A percentile compares a stretch with the other conserved stretches of the same genome.
phyloP scores from a whole-genome alignment of 1,140 invertebrate species.

The Acyrthosiphon pisum region DNA sequence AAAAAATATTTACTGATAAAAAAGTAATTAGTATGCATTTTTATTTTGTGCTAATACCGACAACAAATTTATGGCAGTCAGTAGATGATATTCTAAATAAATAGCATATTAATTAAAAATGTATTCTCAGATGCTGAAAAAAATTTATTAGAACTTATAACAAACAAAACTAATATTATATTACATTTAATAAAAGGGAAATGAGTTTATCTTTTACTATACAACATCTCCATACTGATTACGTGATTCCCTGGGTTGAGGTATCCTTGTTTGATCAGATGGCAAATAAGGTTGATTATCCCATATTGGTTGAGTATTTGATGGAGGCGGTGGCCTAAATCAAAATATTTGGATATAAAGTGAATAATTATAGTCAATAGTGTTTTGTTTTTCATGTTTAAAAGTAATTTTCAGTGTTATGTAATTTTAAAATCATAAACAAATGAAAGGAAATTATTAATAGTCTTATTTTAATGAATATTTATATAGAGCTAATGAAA shows the following conservation, averaged over 20 bases:
- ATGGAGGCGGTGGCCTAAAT: slow-evolving; percentile 30
- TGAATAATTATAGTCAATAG: neutral
- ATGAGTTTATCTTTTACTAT: neutral
- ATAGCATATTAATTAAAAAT: neutral
- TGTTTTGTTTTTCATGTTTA: neutral
- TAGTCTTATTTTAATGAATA: no score
- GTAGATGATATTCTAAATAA: neutral
- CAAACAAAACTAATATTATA: slow-evolving; percentile 39
- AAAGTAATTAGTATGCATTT: neutral
- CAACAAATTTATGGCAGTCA: neutral
- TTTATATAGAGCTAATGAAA: no score
- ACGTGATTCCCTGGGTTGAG: neutral
- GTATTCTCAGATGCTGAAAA: neutral
- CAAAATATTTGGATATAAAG: neutral
- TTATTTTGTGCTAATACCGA: neutral
- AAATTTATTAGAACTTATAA: slow-evolving; percentile 1
- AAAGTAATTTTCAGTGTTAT: neutral
- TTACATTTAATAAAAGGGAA: neutral
- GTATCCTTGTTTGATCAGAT: neutral
- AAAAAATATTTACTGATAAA: no score
- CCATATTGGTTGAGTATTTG: slow-evolving; percentile 40
- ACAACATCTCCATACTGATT: slow-evolving; percentile 52
- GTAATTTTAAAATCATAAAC: neutral
- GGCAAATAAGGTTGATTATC: slow-evolving; percentile 13
- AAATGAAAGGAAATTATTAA: neutral